Evolutionary conservation across 2,888 invertebrate species (phyloP).

Genomic region (Caenorhabditis sulstoni): DNA sequence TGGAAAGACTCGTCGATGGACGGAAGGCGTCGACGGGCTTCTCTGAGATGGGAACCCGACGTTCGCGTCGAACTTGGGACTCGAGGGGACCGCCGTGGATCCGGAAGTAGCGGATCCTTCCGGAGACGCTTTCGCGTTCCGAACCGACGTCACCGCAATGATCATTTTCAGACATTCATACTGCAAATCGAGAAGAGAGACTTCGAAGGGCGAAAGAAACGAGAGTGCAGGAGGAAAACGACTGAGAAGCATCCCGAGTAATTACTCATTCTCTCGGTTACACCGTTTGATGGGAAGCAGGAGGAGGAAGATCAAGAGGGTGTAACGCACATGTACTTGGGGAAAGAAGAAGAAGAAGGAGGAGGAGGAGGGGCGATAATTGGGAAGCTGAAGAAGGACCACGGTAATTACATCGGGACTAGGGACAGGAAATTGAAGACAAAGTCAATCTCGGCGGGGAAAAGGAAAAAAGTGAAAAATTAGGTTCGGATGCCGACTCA

Average conservation of each 20-base stretch:
- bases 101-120: neutral
- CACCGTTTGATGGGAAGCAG: constrained; percentile 25
- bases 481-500: neutral
- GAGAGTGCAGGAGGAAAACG: constrained; percentile 38
- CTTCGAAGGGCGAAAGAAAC: neutral
- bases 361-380: constrained; percentile 9
- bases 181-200: constrained; percentile 20
- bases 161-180: constrained; percentile 57
- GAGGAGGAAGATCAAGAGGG: constrained; percentile 23
- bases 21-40: constrained; percentile 47
- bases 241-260: constrained; percentile 43
- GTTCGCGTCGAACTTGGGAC: constrained; percentile 57
- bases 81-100: constrained; percentile 6
- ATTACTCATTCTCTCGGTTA: constrained; percentile 37
- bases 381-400: constrained; percentile 2
- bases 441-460: constrained; percentile 3
- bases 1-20: constrained; percentile 44
- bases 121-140: constrained; percentile 17
- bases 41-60: constrained; percentile 40
- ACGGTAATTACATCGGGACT: neutral
- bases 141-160: constrained; percentile 58
- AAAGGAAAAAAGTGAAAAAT: constrained; percentile 16
- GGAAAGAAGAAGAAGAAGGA: neutral
- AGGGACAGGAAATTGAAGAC: constrained; percentile 1
- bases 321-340: constrained; percentile 43